Evolutionary conservation across 2,888 invertebrate species (phyloP).

Genomic region (Cacoxenus indagator): DNA sequence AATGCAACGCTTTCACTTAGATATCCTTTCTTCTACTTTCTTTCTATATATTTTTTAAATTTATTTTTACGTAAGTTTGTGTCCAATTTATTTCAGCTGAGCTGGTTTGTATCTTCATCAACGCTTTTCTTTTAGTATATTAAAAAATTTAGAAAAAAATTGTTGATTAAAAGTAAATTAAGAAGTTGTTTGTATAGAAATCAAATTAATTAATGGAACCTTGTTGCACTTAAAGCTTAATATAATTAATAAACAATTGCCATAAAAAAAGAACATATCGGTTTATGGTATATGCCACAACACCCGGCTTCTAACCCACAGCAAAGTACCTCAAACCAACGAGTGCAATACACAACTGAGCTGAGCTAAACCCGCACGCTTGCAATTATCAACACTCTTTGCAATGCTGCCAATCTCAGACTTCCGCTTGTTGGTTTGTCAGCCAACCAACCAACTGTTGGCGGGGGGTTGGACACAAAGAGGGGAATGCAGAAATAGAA

Average conservation of each 20-base stretch:
- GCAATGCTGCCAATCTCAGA: conserved; percentile 51
- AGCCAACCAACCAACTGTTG: conserved; percentile 18
- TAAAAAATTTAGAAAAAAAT: neutral
- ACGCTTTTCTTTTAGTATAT: too few species aligned
- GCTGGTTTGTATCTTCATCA: conserved; percentile 23
- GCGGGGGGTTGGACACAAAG: neutral
- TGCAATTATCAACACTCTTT: conserved; percentile 42
- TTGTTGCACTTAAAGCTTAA: conserved; percentile 8
- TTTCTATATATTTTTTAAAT: neutral
- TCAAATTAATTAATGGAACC: conserved; percentile 18
- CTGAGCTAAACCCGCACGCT: conserved; percentile 23
- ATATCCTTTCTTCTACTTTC: neutral
- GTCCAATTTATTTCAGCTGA: conserved; percentile 26
- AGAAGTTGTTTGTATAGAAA: conserved; percentile 1
- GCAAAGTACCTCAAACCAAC: neutral
- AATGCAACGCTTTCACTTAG: neutral
- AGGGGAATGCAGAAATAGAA: conserved; percentile 24
- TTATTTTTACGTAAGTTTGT: neutral
- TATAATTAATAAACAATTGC: conserved; percentile 16
- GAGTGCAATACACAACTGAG: neutral
- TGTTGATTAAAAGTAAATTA: neutral
- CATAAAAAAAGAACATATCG: neutral
- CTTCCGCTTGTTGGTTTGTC: conserved; percentile 39
- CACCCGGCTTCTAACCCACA: neutral
- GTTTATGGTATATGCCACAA: too few species aligned